Evolutionary conservation across 2,888 invertebrate species (phyloP).

Genomic region (Trachelus tabidus): DNA sequence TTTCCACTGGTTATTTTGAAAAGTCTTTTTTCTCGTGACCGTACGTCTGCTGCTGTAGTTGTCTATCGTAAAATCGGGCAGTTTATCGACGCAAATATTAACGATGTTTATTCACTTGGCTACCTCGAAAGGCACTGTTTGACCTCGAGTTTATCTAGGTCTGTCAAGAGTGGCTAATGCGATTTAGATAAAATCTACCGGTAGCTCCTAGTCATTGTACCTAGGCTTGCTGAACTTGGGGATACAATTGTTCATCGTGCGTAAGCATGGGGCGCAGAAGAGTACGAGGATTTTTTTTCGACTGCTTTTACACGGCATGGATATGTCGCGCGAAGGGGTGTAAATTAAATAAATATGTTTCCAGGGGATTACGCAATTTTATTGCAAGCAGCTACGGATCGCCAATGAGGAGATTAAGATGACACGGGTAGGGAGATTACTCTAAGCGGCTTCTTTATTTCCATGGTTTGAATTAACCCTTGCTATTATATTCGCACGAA

Average conservation of each 20-base stretch:
- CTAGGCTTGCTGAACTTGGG: not conserved
- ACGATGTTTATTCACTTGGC: slow-evolving; percentile 15
- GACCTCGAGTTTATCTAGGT: slow-evolving; percentile 9
- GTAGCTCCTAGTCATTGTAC: not conserved
- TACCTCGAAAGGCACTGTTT: slow-evolving; percentile 8
- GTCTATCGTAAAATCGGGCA: slow-evolving; percentile 4
- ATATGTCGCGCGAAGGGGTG: slow-evolving; percentile 10
- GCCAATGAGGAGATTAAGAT: not conserved
- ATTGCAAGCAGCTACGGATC: not conserved
- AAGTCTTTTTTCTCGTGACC: no score
- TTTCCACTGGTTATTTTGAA: no score
- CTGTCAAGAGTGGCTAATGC: slow-evolving; percentile 13
- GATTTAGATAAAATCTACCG: slow-evolving; percentile 23
- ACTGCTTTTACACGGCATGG: slow-evolving; percentile 11
- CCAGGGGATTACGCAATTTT: slow-evolving; percentile 12
- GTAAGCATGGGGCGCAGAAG: not conserved
- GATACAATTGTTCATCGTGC: not conserved
- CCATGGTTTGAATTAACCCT: not conserved
- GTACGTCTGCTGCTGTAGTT: not conserved
- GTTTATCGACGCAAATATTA: slow-evolving; percentile 14
- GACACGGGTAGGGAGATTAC: not conserved
- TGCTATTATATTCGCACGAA: not conserved
- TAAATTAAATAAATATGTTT: slow-evolving; percentile 16
- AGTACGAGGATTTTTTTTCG: not conserved
- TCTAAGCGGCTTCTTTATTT: not conserved